Base-by-base conservation (phyloP, 2,888 invertebrate species). In the Incurvaria masculella region DNA sequence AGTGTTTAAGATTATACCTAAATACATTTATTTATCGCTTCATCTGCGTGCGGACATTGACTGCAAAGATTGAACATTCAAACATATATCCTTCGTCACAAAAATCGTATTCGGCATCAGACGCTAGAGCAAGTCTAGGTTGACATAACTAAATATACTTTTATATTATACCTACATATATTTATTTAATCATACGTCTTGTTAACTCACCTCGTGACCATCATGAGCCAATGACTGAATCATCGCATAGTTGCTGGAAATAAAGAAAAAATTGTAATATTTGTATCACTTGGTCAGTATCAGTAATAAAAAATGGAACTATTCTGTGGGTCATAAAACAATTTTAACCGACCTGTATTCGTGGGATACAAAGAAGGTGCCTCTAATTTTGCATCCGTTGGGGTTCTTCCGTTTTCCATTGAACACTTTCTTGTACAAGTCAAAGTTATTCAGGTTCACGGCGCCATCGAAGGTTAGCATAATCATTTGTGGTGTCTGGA, bases 301-400 rank as follows among this genome's bases (percentile, higher is more conserved):
- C n/a, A 43, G 14, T 19, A 19, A 17, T 43, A 11, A 21, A 18
- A 6, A 18, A 10, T n/a, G n/a, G n/a, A n/a, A n/a, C n/a, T n/a
- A n/a, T n/a, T n/a, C n/a, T n/a, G n/a, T n/a, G n/a, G n/a, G n/a
- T n/a, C n/a, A n/a, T n/a, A n/a, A n/a, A n/a, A n/a, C n/a, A n/a
- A n/a, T n/a, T 33, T 27, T 8, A 14, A 42, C 64, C 72, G 69
- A 84, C 84, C 84, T 84, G 76, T 88, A 88, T 65, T 88, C 88
- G 66, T 97, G 97, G 5, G 94, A 90, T 54, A 94, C 82, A 79
- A 96, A 97, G 81, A 96, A 97, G 4, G 97, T 97, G 51, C 94
- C 95, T 56, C 84, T 86, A 55, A 95, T 87, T 16, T 87, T 83
- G 61, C 96, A 96, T 16, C 90, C 91, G 65, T 97, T 95, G 42